Evolutionary conservation across 2,113 vertebrate genomes (phyloP).

Genomic region (Agelaius phoeniceus): DNA sequence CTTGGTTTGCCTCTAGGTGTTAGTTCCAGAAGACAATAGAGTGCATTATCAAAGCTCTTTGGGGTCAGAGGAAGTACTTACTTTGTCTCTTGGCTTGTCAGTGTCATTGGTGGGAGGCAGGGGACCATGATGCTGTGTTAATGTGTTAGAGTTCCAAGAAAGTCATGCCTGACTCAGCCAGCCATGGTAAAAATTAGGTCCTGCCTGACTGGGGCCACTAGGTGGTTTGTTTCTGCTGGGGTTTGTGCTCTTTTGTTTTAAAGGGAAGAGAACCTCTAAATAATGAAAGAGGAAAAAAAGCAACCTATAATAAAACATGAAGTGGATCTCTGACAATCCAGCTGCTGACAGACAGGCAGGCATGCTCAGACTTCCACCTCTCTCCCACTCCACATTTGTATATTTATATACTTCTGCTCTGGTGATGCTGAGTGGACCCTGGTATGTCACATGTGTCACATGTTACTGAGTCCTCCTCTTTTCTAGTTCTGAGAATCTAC

Average conservation of each 20-base stretch:
- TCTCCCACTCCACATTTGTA: neutral
- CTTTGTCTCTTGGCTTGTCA: neutral
- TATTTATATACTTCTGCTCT: neutral
- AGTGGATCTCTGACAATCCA: neutral
- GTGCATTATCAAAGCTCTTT: neutral
- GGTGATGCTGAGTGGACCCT: neutral
- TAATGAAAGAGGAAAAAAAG: neutral
- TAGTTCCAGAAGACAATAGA: neutral
- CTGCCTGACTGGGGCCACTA: neutral
- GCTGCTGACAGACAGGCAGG: neutral
- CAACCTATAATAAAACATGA: neutral
- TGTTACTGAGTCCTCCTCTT: accelerated
- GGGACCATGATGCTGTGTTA: neutral
- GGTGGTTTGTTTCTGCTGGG: neutral
- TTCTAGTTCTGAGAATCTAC: neutral
- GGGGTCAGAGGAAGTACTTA: neutral
- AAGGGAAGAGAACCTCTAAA: neutral
- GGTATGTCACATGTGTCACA: too few relatives aligned
- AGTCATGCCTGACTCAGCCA: neutral
- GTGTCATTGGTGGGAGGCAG: neutral
- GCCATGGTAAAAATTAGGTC: conserved; percentile 15
- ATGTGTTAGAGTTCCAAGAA: neutral
- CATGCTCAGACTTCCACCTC: neutral
- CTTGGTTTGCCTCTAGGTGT: neutral
- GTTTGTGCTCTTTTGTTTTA: neutral